Base-by-base conservation (phyloP, 37 sponge, comb jelly and placozoan species). In the Cliona cf. orientalis region DNA sequence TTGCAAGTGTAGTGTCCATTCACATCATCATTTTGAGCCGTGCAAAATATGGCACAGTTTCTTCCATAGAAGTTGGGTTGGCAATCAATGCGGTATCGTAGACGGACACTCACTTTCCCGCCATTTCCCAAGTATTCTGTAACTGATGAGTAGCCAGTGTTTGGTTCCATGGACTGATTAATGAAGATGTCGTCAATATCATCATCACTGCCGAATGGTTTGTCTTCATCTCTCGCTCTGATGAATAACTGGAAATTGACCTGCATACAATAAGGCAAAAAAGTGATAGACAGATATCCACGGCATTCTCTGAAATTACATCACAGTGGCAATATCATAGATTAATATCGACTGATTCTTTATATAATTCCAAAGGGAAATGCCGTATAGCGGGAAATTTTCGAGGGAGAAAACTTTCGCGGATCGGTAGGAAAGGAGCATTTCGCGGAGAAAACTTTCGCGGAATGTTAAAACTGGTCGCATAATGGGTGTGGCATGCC, bases 1-100 rank as follows among this genome's bases (percentile, higher is more conserved):
- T 75, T 49, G 42, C 76, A 75, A 21, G 76, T 75, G 42, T 75
- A 75, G 60, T 75, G 60, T 28, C 76, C 76, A 59, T 7, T 11
- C 2, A 1, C 5, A 41, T 35, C 38, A 37, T 59, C 41, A 35
- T 59, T 56, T 5, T 17, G 23, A 49, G 55, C 55, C 35, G 5
- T 17, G 17, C 73, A 72, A 46, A 49, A 49, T 29, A 34, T 46
- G 73, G 1, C 6, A 72, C 68, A 67, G 14, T 67, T 40, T 67
- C 9, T 14, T 19, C 53, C 53, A 49, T 14, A 42, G 46, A 31
- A 77, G 34, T 42, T 9, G 5, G 32, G 38, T 29, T 59, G 41
- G 28, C 81, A 80, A 29, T 7, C 2, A 17, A 70, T 44, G 38
- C 58, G 14, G 60, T 42, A 69, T 9, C 57, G 49, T 38, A 69